phyloP scores from a whole-genome alignment of 2,113 vertebrate species.

The Salvator merianae region DNA sequence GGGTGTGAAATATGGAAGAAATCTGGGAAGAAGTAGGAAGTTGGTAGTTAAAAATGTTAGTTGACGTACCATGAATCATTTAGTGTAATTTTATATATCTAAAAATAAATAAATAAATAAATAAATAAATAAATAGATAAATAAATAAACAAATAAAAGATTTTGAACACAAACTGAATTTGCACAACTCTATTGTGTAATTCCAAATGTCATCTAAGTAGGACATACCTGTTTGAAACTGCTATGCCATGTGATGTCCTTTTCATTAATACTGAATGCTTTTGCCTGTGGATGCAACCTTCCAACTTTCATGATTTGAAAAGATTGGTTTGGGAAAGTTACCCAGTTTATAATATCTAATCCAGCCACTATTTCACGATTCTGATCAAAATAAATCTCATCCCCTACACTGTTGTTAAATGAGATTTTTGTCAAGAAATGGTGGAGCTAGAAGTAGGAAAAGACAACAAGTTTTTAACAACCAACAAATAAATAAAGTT shows the following conservation, averaged over 20 bases:
- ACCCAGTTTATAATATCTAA: background rate
- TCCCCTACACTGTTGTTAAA: constrained; percentile 8
- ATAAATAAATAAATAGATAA: too few relatives aligned
- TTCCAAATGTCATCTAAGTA: too few relatives aligned
- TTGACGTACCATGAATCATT: too few relatives aligned
- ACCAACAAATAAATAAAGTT: background rate
- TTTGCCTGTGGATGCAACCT: background rate
- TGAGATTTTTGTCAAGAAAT: constrained; percentile 1
- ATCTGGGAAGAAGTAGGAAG: too few relatives aligned
- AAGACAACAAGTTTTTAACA: background rate
- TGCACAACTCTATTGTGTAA: too few relatives aligned
- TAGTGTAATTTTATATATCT: too few relatives aligned
- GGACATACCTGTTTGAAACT: too few relatives aligned
- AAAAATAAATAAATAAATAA: too few relatives aligned
- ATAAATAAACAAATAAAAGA: too few relatives aligned
- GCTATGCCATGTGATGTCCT: background rate
- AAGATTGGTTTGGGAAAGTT: constrained; percentile 7
- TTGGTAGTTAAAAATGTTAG: too few relatives aligned
- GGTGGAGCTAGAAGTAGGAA: background rate
- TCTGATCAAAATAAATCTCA: background rate
- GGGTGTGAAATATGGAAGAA: too few relatives aligned
- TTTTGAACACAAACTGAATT: too few relatives aligned
- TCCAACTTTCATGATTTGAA: background rate
- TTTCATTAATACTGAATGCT: background rate
- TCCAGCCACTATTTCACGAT: background rate